Evolutionary conservation across 2,113 vertebrate genomes (phyloP).

Genomic region (Microcebus griseorufus): DNA sequence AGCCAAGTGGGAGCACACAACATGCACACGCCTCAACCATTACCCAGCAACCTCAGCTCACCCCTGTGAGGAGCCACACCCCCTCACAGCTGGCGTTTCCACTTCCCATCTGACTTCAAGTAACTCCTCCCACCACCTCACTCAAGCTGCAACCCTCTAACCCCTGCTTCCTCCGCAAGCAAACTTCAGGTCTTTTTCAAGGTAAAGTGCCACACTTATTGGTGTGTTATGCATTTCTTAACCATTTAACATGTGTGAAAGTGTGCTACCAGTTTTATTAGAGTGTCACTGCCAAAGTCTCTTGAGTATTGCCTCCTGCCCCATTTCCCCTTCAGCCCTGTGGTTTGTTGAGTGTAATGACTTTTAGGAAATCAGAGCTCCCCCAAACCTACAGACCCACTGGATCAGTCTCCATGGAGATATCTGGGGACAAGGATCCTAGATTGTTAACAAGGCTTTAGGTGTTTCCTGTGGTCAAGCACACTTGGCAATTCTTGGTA

Average conservation of each 20-base stretch:
- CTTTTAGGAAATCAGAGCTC: neutral
- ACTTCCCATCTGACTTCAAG: neutral
- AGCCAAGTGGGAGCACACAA: neutral
- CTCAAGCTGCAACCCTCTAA: neutral
- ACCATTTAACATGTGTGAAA: neutral
- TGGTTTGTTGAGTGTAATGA: neutral
- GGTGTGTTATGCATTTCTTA: neutral
- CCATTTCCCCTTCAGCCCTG: neutral
- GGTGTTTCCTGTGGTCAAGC: neutral
- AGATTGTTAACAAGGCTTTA: neutral
- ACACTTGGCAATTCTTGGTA: neutral
- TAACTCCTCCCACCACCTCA: neutral
- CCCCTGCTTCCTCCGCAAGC: neutral
- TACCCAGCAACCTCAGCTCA: neutral
- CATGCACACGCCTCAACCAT: rapidly evolving
- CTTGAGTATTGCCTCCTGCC: too few relatives aligned
- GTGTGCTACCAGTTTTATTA: neutral
- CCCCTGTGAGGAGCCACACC: neutral
- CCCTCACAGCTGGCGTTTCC: neutral
- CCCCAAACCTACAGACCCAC: neutral
- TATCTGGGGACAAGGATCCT: neutral
- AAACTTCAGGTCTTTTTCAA: neutral
- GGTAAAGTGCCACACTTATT: too few relatives aligned
- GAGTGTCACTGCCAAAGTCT: neutral
- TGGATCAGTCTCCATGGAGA: neutral